Base-by-base conservation (phyloP, 2,797 vertebrate species). In the Poecilia gillii region DNA sequence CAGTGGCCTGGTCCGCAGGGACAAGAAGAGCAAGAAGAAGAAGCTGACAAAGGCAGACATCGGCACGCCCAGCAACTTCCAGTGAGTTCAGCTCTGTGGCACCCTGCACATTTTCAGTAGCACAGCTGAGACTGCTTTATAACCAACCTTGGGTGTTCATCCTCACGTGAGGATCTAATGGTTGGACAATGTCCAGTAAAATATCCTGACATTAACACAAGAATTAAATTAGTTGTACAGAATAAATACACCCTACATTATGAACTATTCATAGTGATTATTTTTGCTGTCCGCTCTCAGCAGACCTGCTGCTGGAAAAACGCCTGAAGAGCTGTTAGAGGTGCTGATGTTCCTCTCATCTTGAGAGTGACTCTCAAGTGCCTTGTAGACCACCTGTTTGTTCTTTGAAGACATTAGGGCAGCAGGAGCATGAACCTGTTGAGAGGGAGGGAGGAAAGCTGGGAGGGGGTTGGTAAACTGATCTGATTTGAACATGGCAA, bases 11-110 rank as follows among this genome's bases (percentile, higher is more conserved):
- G 95, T 84, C 95, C 97, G 97, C 94, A 97, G 97, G 89, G 98
- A 98, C 94, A 98, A 98, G 94, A 99, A 98, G 94, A 91, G 96
- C 92, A 99, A 98, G 93, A 98, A 98, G 95, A 99, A 98, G 93
- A 99, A 96, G 91, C 92, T 99, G 92, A 99, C 98, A 47, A 99
- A 99, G 92, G 98, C 98, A 14, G 98, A 99, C 94, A 96, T 96
- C 53, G 95, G 95, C 81, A 95, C 94, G 0, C 96, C 96, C 20
- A 96, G 95, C 94, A 96, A 96, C 93, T 96, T 96, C 90, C 94
- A 96, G 96, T 96, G 91, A 95, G 95, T 94, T 14, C 2, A 36
- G 28, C 57, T 62, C 14, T 57, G 55, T 57, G n/a, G 11, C 9
- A 13, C 55, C 11, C 46, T 47, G 49, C 49, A 51, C 49, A 51